phyloP scores from a whole-genome alignment of 2,113 vertebrate genomes.

The Rhodinocichla rosea region DNA sequence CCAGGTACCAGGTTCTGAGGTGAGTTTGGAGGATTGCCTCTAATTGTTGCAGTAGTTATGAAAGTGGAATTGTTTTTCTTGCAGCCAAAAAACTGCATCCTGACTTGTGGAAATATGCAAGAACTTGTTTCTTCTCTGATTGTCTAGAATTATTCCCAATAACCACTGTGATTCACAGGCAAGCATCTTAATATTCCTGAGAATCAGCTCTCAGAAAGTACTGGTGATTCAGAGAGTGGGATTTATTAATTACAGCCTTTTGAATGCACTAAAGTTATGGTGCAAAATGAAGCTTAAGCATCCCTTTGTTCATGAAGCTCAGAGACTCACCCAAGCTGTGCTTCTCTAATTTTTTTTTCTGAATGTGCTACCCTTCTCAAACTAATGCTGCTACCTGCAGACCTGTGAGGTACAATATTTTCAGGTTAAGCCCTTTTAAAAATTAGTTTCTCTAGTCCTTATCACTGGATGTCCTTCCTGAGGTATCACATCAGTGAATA shows the following conservation, averaged over 20 bases:
- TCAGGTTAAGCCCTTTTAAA: not conserved
- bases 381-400: not conserved
- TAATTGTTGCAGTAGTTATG: not conserved
- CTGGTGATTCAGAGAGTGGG: constrained; percentile 13
- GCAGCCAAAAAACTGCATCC: not conserved
- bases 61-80: not conserved
- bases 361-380: not conserved
- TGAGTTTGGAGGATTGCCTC: not conserved
- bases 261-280: not conserved
- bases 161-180: constrained; percentile 10
- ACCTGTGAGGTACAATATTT: not conserved
- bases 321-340: not conserved
- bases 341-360: not conserved
- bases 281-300: not conserved
- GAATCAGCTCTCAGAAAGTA: not conserved
- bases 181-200: not conserved
- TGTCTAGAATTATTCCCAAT: not conserved
- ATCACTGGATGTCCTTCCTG: not conserved
- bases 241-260: constrained; percentile 27
- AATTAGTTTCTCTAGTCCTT: not conserved
- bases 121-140: constrained; percentile 8
- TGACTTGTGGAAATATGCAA: not conserved
- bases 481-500: not conserved
- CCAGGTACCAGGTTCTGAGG: not conserved
- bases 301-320: not conserved